Base-by-base conservation (phyloP, 1,140 invertebrate species). In the Neomicropteryx cornuta region DNA sequence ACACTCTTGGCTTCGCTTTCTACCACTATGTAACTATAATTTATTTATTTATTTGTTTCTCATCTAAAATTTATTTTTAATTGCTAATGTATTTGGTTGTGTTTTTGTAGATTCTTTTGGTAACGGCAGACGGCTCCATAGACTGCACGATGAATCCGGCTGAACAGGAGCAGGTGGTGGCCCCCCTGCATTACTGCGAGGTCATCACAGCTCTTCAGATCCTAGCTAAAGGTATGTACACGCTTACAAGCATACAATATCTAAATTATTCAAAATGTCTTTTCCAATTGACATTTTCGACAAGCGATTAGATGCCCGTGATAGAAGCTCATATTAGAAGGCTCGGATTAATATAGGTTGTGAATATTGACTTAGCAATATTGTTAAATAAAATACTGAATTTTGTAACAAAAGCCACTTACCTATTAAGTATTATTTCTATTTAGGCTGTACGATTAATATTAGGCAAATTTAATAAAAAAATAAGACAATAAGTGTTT, bases 41-140 rank as follows among this genome's bases (percentile, higher is more conserved):
- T 8, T 8, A 27, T 8, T 27, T 27, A 27, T 27, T 27, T 27
- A 8, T 27, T 8, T 8, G 23, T 27, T 27, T 27, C 13, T 8
- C 23, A 27, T 8, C 23, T 27, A 27, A 13, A 27, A n/a, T n/a
- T n/a, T n/a, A n/a, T n/a, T n/a, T n/a, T n/a, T n/a, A n/a, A n/a
- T n/a, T n/a, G n/a, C n/a, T n/a, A n/a, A n/a, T n/a, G n/a, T n/a
- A n/a, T n/a, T n/a, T n/a, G n/a, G 29, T 37, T 23, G n/a, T 42
- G 20, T 18, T 33, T 39, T 42, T 53, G 4, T 33, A 67, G 55
- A 57, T 76, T 11, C 50, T 70, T 36, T 55, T 89, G 46, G 76
- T 96, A 4, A 97, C 93, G 3, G 90, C 89, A 18, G 93, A 97
- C 72, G 93, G 93, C 0, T 94, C 90, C 50, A 76, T 95, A 13